Base-by-base conservation (phyloP, 2,888 invertebrate species). In the Chrysotoxum bicinctum region DNA sequence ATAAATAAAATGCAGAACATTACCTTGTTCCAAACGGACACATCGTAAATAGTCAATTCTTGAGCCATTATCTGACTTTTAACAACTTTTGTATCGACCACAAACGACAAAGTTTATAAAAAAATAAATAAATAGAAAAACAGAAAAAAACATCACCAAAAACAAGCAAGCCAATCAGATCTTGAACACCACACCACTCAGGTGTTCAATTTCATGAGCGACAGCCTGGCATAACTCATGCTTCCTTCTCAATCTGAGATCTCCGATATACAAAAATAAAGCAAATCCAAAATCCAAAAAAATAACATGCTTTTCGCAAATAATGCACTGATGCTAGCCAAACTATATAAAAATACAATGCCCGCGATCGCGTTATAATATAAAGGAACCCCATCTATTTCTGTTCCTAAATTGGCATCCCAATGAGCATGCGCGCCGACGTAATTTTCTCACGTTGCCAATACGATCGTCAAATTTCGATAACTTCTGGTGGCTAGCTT, bases 121-220 rank as follows among this genome's bases (percentile, higher is more conserved):
- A 6, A 50, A 23, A 50, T 23, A 50, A 21, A n/a, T n/a, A 52
- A 26, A 54, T 0, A 16, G 35, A 19, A 23, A 23, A n/a, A 8
- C 30, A 62, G 16, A 58, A 30, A 45, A n/a, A 78, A 79, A 72
- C 43, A 68, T 68, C 32, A 48, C 54, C 56, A 58, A 79, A 62
- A 64, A 80, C 75, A 84, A 50, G 70, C 23, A 69, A 72, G 76
- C 85, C 81, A 85, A 85, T 81, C 85, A 85, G 85, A 81, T 85
- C 73, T 37, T 50, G 81, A 85, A 64, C 76, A 77, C 81, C 62
- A 76, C 58, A 76, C 66, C 62, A 76, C 85, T 85, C 85, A 85
- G 85, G 85, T 85, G 85, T 85, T 85, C 85, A 73, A 81, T 77
- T 85, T 85, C 85, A 81, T 85, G 85, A 85, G 85, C 85, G 85